These are phyloP conservation scores for Oreotragus oreotragus DNA, from an alignment of 2,113 vertebrate species.

Conservation along the genomic window DNA sequence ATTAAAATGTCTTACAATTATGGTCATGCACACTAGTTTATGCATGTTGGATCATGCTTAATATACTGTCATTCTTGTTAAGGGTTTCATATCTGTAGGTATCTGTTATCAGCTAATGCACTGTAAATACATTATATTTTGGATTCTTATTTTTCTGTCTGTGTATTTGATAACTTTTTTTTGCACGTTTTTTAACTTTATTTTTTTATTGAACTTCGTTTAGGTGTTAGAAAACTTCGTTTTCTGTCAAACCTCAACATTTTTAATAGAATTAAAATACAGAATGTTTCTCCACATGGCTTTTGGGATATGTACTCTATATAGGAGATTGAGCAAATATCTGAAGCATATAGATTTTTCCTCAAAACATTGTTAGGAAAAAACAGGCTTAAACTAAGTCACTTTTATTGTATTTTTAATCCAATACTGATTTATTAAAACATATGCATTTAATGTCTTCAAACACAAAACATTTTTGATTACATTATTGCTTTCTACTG, in stretches of 20 bases:
- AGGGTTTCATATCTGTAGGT: neutral
- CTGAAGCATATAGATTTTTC: neutral
- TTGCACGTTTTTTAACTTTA: neutral
- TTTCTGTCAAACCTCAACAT: neutral
- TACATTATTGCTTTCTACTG: neutral
- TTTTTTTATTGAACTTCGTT: neutral
- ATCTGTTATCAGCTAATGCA: neutral
- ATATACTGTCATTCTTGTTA: neutral
- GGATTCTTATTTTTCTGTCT: neutral
- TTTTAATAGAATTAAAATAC: neutral
- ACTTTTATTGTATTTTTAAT: neutral
- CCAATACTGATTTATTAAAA: neutral
- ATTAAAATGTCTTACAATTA: neutral
- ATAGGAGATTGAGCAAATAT: neutral
- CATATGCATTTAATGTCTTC: neutral
- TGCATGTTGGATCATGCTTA: neutral
- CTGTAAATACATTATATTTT: neutral
- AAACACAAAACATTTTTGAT: neutral
- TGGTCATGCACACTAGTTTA: neutral
- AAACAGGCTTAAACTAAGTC: neutral
- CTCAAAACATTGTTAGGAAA: neutral
- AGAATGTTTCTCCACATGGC: neutral
- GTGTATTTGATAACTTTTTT: neutral
- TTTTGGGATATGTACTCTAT: neutral
- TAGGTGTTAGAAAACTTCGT: neutral